Percentiles rank a stretch among this genome's conserved stretches.
Evolutionary conservation across 30 jellyfish, hydroid and myxozoan species (phyloP).

Genomic region (Sanderia malayensis): DNA sequence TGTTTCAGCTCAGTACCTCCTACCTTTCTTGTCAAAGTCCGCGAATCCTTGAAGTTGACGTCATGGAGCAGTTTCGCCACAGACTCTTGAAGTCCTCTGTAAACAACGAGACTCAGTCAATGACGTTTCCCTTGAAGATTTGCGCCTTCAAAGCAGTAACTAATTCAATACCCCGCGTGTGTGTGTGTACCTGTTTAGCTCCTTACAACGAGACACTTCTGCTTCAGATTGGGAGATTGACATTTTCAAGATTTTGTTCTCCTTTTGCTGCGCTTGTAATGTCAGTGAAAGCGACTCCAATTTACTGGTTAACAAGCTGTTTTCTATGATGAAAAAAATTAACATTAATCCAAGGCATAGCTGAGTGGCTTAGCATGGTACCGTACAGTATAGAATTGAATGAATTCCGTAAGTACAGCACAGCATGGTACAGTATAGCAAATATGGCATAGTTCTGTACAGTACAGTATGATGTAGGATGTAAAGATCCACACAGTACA

Average conservation of each 20-base stretch:
- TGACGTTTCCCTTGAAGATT: no score
- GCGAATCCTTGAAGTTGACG: constrained; percentile 39
- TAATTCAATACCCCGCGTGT: no score
- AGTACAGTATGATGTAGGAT: no score
- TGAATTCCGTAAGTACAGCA: no score
- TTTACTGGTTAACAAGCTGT: constrained; percentile 14
- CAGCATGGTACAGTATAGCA: no score
- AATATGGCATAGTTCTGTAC: no score
- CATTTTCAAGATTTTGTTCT: constrained; percentile 40
- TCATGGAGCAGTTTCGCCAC: constrained; percentile 47
- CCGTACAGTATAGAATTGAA: no score
- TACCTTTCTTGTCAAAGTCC: neutral
- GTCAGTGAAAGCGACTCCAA: constrained; percentile 50
- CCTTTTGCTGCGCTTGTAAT: constrained; percentile 57
- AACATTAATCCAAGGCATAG: no score
- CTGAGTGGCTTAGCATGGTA: no score
- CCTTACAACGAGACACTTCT: constrained; percentile 63
- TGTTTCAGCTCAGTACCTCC: neutral
- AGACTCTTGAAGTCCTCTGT: constrained; percentile 52
- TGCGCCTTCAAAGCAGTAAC: no score
- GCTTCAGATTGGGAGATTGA: constrained; percentile 75
- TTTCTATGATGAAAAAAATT: constrained; percentile 10
- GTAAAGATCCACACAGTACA: no score
- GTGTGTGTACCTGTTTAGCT: constrained; percentile 70
- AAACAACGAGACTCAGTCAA: neutral